Conservation (phyloP, 1,140 invertebrate genomes). For the Choristoneura fumiferana region DNA sequence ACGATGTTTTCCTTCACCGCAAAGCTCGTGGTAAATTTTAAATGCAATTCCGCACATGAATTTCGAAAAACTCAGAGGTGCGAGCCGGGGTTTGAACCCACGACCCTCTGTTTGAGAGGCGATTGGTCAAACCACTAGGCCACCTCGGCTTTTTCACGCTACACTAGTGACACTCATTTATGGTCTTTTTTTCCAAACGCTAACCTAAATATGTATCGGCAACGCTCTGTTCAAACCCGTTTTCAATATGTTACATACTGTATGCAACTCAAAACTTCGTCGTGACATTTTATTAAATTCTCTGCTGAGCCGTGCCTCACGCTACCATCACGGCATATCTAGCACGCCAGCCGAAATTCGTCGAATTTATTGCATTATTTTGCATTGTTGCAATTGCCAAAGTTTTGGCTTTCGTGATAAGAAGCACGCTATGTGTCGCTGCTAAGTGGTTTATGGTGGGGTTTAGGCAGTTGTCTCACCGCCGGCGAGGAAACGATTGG, state of each 20-base stretch:
- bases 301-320: neutral
- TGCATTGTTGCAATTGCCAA: conserved; percentile 15
- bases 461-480: no score
- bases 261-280: neutral
- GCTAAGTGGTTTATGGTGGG: neutral
- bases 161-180: no score
- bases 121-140: no score
- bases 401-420: conserved; percentile 11
- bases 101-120: no score
- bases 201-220: conserved; percentile 9
- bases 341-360: conserved; percentile 7
- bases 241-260: conserved; percentile 12
- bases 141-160: no score
- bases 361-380: conserved; percentile 15
- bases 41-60: no score
- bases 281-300: conserved; percentile 19
- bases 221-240: neutral
- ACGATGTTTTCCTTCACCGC: no score
- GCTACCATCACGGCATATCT: conserved; percentile 4
- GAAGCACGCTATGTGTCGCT: conserved; percentile 8
- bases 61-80: no score
- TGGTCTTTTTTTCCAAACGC: neutral
- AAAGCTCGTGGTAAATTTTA: no score
- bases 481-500: no score
- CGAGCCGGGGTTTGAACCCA: no score